Percentiles rank a stretch among this genome's conserved stretches.
phyloP scores from a whole-genome alignment of 1,140 invertebrate genomes.

The Antheraea mylitta region DNA sequence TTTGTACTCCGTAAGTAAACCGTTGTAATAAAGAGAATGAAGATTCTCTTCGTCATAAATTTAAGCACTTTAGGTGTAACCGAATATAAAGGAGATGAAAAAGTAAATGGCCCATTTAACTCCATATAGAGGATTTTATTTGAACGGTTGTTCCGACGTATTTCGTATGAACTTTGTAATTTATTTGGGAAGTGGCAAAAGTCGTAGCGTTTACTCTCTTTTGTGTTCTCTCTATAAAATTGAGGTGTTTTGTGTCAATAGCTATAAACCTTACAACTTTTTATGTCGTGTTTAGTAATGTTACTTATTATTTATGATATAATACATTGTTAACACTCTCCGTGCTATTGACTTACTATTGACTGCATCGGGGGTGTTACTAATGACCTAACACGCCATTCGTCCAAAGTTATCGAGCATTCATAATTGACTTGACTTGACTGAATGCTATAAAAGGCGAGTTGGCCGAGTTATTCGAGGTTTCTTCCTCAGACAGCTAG shows the following conservation, averaged over 20 bases:
- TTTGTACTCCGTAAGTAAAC: neutral
- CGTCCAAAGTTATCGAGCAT: no score
- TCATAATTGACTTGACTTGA: no score
- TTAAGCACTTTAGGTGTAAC: conserved; percentile 11
- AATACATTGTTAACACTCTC: no score
- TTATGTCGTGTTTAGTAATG: no score
- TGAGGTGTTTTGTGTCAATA: neutral
- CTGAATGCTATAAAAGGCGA: no score
- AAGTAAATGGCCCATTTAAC: conserved; percentile 18
- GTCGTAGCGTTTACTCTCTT: neutral
- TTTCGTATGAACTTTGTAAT: conserved; percentile 3
- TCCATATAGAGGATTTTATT: conserved; percentile 13
- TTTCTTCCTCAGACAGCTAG: no score
- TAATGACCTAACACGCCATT: no score
- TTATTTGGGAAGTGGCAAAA: neutral
- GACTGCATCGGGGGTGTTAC: no score
- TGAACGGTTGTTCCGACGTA: conserved; percentile 7
- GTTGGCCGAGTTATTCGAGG: no score
- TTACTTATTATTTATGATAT: no score
- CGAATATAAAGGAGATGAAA: conserved; percentile 18
- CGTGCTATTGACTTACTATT: no score
- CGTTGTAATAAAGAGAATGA: conserved; percentile 1
- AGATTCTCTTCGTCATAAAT: conserved; percentile 7
- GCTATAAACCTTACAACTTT: no score
- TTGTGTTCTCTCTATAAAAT: neutral